These are phyloP conservation scores for Maccullochella peelii DNA, from an alignment of 2,113 vertebrate species.

Conservation along the genomic window DNA sequence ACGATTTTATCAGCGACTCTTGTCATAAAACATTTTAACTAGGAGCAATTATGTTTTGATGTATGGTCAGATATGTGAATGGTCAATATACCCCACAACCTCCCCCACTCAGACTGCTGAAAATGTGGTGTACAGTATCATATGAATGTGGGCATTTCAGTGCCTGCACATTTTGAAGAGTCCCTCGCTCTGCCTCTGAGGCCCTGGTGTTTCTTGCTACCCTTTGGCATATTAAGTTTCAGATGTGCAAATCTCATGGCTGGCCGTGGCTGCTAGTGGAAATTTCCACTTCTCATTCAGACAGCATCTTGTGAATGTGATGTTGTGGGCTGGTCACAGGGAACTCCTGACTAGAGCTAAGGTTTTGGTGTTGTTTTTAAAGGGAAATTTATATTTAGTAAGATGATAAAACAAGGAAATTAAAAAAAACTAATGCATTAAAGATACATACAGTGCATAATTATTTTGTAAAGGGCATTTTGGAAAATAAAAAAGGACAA, in stretches of 20 bases:
- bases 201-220: conserved; percentile 74
- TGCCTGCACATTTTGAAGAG: conserved; percentile 44
- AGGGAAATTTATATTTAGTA: conserved; percentile 25
- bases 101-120: neutral
- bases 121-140: conserved; percentile 17
- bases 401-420: neutral
- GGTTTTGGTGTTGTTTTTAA: conserved; percentile 29
- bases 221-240: conserved; percentile 83
- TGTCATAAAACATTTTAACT: conserved; percentile 17
- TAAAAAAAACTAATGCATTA: too few species aligned
- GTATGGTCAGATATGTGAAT: conserved; percentile 23
- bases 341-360: conserved; percentile 18
- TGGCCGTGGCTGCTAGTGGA: conserved; percentile 77
- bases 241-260: conserved; percentile 75
- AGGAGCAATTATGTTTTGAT: conserved; percentile 3
- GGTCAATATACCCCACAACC: neutral
- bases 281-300: conserved; percentile 84
- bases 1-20: conserved; percentile 1
- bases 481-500: neutral
- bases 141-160: conserved; percentile 35
- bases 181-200: conserved; percentile 54
- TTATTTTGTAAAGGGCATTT: neutral
- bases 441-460: neutral
- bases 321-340: conserved; percentile 42
- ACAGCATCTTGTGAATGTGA: conserved; percentile 64